These are phyloP conservation scores for Tupaia chinensis DNA, from an alignment of 2,113 vertebrate genomes.

Conservation along the genomic window DNA sequence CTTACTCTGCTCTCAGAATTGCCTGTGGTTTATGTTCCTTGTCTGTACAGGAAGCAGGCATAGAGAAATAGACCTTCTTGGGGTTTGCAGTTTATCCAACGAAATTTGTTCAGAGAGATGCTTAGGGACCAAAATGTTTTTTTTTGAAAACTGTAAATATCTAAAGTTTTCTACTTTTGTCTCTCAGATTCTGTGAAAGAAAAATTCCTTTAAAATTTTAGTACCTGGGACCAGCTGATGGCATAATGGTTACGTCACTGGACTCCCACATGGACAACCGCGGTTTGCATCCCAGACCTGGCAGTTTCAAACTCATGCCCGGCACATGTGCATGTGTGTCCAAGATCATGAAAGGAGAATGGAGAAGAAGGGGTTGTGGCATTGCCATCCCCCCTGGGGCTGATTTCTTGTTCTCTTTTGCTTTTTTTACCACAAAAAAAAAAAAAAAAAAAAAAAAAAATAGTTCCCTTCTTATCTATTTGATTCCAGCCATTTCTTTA, in stretches of 20 bases:
- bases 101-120: background rate
- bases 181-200: background rate
- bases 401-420: too few relatives aligned
- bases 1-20: background rate
- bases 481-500: background rate
- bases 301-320: too few relatives aligned
- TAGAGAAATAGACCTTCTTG: background rate
- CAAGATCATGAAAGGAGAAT: too few relatives aligned
- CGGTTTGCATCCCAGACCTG: too few relatives aligned
- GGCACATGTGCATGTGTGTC: too few relatives aligned
- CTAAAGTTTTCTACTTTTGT: background rate
- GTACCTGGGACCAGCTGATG: background rate
- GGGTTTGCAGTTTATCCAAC: background rate
- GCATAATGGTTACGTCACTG: too few relatives aligned
- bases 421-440: too few relatives aligned
- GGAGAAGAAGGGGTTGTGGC: too few relatives aligned
- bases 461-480: background rate
- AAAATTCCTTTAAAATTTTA: background rate
- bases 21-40: background rate
- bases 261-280: too few relatives aligned
- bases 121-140: background rate
- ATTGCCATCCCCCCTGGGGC: too few relatives aligned
- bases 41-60: fast-evolving
- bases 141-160: background rate
- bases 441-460: too few relatives aligned